Evolutionary conservation across 2,888 invertebrate species (phyloP).

Genomic region (Panzeria rudis): DNA sequence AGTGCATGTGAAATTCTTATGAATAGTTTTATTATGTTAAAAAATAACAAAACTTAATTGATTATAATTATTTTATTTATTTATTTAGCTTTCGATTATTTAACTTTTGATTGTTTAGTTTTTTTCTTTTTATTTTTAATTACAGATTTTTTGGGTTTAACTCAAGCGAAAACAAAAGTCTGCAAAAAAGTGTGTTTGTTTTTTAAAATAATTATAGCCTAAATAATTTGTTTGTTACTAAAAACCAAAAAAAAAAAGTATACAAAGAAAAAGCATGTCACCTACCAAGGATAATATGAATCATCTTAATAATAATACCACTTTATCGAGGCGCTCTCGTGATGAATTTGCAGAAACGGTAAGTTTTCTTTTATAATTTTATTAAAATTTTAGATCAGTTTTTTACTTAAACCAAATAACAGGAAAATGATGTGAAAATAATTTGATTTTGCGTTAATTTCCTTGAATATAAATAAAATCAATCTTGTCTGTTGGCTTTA

Average conservation of each 20-base stretch:
- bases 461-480: not conserved
- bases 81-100: constrained; percentile 5
- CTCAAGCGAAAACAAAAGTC: constrained; percentile 12
- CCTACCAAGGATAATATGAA: constrained; percentile 81
- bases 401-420: not conserved
- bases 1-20: constrained; percentile 15
- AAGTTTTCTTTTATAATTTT: constrained; percentile 70
- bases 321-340: constrained; percentile 81
- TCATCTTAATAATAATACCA: constrained; percentile 75
- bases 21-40: not conserved
- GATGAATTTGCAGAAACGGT: constrained; percentile 83
- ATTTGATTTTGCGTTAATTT: not conserved
- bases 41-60: not conserved
- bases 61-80: constrained; percentile 3
- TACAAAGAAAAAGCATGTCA: constrained; percentile 74
- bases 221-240: not conserved
- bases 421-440: not conserved
- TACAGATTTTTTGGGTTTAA: constrained; percentile 36
- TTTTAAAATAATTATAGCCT: not conserved
- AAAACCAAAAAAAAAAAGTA: constrained; percentile 1
- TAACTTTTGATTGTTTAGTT: not conserved
- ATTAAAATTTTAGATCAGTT: not conserved
- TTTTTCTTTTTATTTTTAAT: constrained; percentile 12
- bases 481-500: not conserved
- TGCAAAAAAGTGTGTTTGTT: not conserved